phyloP scores from a whole-genome alignment of 2,888 invertebrate species.

The Drosophila recens region DNA sequence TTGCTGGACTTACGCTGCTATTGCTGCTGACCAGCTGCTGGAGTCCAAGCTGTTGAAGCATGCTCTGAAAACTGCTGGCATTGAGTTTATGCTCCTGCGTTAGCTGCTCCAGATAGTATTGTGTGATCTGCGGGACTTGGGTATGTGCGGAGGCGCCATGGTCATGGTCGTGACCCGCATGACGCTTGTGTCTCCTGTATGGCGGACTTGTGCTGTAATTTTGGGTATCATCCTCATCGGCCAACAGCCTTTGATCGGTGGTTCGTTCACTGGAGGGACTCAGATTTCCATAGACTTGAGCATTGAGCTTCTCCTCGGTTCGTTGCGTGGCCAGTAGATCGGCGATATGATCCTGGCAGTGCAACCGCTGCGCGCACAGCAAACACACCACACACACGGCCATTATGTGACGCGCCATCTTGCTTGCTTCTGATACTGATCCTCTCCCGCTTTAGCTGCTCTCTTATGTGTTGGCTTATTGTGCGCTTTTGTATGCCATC shows the following conservation, averaged over 20 bases:
- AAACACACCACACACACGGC: conserved; percentile 94
- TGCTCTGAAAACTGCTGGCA: conserved; percentile 89
- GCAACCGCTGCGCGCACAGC: conserved; percentile 91
- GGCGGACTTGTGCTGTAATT: conserved; percentile 76
- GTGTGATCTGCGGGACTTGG: conserved; percentile 85
- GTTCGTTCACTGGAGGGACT: conserved; percentile 73
- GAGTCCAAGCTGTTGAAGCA: conserved; percentile 88
- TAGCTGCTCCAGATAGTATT: conserved; percentile 88
- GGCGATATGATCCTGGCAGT: conserved; percentile 90
- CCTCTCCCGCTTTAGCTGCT: conserved; percentile 9
- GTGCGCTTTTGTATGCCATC: conserved; percentile 9
- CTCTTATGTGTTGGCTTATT: conserved; percentile 4
- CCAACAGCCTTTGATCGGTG: conserved; percentile 66
- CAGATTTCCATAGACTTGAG: conserved; percentile 64
- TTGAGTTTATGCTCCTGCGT: conserved; percentile 87
- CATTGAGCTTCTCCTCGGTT: conserved; percentile 67
- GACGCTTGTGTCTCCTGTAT: conserved; percentile 79
- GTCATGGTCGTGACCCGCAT: conserved; percentile 76
- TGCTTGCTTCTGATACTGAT: neutral
- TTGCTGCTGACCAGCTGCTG: conserved; percentile 85
- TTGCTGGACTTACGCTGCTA: conserved; percentile 53
- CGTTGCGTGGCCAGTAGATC: conserved; percentile 62
- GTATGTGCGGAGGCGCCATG: conserved; percentile 42
- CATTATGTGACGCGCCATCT: conserved; percentile 88
- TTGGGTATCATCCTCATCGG: conserved; percentile 62